Conservation (phyloP, 2,797 vertebrate genomes). For the Gymnothorax javanicus region DNA sequence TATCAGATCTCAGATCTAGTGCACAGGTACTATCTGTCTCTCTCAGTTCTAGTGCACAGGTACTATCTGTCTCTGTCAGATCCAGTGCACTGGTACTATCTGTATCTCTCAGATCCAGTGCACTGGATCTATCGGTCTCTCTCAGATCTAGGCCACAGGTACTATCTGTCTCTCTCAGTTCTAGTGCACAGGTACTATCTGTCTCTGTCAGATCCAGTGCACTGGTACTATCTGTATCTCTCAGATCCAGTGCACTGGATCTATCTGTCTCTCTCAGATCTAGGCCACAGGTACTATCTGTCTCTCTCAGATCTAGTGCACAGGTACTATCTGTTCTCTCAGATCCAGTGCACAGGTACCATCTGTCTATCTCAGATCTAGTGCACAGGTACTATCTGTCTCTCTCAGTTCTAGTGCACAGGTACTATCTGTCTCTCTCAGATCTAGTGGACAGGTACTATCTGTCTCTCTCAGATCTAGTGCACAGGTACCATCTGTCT, state of each 20-base stretch:
- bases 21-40: too few relatives aligned
- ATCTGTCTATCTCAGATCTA: background rate
- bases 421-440: conserved; percentile 57
- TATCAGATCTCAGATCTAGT: background rate
- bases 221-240: background rate
- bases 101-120: background rate
- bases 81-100: background rate
- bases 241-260: background rate
- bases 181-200: background rate
- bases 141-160: too few relatives aligned
- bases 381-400: background rate
- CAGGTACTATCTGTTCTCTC: conserved; percentile 1
- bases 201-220: background rate
- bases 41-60: conserved; percentile 87
- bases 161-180: background rate
- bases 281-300: background rate
- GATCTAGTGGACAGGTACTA: conserved; percentile 94
- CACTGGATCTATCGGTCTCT: background rate
- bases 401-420: background rate
- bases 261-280: background rate
- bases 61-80: conserved; percentile 51
- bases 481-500: conserved; percentile 22
- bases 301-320: background rate
- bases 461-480: conserved; percentile 90
- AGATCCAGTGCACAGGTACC: background rate